Evolutionary conservation across 2,888 invertebrate species (phyloP), one percentile per base, ranked within the genome.

Genomic region (Drosophila subsilvestris): DNA sequence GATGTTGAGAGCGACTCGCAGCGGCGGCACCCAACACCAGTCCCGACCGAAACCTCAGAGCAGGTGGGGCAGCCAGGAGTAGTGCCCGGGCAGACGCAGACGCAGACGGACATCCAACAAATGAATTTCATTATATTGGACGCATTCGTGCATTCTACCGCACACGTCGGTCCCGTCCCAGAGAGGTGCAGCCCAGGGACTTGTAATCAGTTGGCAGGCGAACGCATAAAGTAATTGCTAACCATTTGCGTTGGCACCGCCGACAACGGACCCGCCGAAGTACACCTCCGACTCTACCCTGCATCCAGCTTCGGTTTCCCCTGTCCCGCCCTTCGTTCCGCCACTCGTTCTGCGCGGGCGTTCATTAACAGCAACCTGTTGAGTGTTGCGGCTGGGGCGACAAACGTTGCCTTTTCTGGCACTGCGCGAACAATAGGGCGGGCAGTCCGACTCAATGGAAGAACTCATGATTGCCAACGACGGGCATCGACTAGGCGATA

Each of bases 181-280:
- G 63, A 58, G 71, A 86, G 81, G 85, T 84, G 87, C 82, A 74
- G 75, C 63, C 68, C 75, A 80, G 85, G 86, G 72, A 76, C 86
- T 86, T 83, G 87, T 83, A 83, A 83, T 83, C 83, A 83, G 87
- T 81, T 86, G 85, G 85, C 79, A 86, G 74, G 85, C 85, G 82
- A 86, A 84, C 81, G 82, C 83, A 83, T 83, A 84, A 83, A 86
- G 83, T 83, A 83, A 83, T 83, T 83, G 87, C 87, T 79, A 83
- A 83, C 87, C 87, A 83, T 83, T 83, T 83, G 83, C 86, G 87
- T 86, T 81, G 83, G 87, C 83, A 86, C 82, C 81, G 78, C 67
- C 71, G 69, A 60, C 73, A 69, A 69, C 44, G 45, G 55, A 56
- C 61, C 29, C 47, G 14, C 10, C 17, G 65, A 42, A 63, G 65